phyloP scores from a whole-genome alignment of 2,888 invertebrate species.

The Meiosimyza platycephala region DNA sequence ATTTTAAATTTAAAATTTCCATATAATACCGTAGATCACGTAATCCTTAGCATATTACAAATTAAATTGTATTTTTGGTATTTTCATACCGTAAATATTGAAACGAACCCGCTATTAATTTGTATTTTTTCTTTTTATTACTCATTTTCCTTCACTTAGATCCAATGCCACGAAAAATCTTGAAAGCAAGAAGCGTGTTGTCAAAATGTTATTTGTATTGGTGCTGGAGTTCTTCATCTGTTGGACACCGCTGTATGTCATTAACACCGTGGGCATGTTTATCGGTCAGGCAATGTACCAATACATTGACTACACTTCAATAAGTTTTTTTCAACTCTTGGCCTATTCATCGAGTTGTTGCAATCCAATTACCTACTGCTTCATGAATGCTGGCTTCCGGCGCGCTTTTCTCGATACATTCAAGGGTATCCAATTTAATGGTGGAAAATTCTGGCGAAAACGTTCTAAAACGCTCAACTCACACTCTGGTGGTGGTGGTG shows the following conservation, averaged over 20 bases:
- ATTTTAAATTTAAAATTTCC: no score
- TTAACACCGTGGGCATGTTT: constrained; percentile 81
- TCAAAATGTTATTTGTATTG: constrained; percentile 91
- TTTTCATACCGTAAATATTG: no score
- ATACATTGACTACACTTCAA: constrained; percentile 78
- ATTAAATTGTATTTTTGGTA: no score
- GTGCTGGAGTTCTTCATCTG: constrained; percentile 92
- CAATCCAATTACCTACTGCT: constrained; percentile 93
- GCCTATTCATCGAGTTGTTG: constrained; percentile 87
- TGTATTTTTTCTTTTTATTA: no score
- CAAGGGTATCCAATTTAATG: constrained; percentile 66
- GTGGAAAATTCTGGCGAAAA: constrained; percentile 52
- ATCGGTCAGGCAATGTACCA: constrained; percentile 77
- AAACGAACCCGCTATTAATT: no score
- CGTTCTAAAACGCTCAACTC: constrained; percentile 50
- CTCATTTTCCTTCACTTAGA: constrained; percentile 40
- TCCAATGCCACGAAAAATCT: constrained; percentile 62
- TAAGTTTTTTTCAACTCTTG: constrained; percentile 79
- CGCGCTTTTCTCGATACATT: constrained; percentile 84
- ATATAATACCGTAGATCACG: no score
- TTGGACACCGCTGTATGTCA: constrained; percentile 87
- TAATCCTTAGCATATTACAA: no score
- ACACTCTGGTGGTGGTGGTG: constrained; percentile 48
- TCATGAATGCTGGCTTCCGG: constrained; percentile 89
- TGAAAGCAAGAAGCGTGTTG: constrained; percentile 70